A percentile compares a stretch with the other conserved stretches of the same genome.
Evolutionary conservation across 53 echinoderm and acorn worm species (phyloP).

Genomic region (Hippasteria phrygiana): DNA sequence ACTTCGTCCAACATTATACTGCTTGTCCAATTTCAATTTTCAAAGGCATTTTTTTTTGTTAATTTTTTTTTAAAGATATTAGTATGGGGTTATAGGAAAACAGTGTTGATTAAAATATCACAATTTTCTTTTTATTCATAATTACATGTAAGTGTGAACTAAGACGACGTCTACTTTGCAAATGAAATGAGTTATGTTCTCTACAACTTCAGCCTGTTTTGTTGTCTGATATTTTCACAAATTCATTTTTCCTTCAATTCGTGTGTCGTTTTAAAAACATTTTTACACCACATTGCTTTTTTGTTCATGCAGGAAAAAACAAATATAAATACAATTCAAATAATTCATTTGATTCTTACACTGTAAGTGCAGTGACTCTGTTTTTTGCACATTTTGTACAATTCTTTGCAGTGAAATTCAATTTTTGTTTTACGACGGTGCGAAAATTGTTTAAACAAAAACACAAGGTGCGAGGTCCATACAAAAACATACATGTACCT

Average conservation of each 20-base stretch:
- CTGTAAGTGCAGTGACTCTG: not conserved
- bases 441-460: not conserved
- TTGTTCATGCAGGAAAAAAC: constrained; percentile 51
- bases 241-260: constrained; percentile 18
- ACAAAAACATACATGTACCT: not conserved
- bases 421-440: constrained; percentile 3
- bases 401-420: constrained; percentile 12
- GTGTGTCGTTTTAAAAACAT: constrained; percentile 27
- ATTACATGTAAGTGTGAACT: not conserved
- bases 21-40: constrained; percentile 23
- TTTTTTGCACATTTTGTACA: constrained; percentile 42
- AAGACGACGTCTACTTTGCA: not conserved
- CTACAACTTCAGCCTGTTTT: not conserved
- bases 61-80: constrained; percentile 23
- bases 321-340: constrained; percentile 30
- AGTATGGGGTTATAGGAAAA: not conserved
- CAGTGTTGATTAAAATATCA: constrained; percentile 21
- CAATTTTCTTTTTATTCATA: not conserved
- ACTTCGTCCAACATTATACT: constrained; percentile 18
- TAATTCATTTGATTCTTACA: constrained; percentile 29
- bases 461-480: not conserved
- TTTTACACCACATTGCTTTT: constrained; percentile 39
- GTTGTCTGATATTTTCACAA: not conserved
- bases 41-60: constrained; percentile 49
- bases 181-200: not conserved